A percentile compares a stretch with the other conserved stretches of the same genome.
phyloP scores from a whole-genome alignment of 1,140 invertebrate genomes.

The Pogonomyrmex barbatus region DNA sequence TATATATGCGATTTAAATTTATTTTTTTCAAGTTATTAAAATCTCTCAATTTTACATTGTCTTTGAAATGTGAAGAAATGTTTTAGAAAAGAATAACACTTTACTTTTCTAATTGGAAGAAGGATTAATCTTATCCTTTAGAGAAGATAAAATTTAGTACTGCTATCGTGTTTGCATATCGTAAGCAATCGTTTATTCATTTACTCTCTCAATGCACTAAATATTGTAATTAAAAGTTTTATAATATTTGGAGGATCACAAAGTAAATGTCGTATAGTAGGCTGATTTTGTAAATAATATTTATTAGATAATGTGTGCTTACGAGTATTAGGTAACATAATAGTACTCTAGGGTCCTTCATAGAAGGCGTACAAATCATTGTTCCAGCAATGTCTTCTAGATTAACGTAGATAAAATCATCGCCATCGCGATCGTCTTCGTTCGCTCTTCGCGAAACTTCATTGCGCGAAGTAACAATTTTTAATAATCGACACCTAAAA shows the following conservation, averaged over 20 bases:
- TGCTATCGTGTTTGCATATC: not conserved
- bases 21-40: not conserved
- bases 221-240: slow-evolving; percentile 6
- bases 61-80: not conserved
- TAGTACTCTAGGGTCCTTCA: slow-evolving; percentile 84
- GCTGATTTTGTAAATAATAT: slow-evolving; percentile 84
- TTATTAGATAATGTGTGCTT: slow-evolving; percentile 85
- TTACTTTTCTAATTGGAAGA: not conserved
- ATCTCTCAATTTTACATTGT: not conserved
- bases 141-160: not conserved
- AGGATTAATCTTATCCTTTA: not conserved
- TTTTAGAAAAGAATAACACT: not conserved
- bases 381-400: slow-evolving; percentile 85
- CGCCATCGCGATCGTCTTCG: slow-evolving; percentile 76
- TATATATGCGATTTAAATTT: not conserved
- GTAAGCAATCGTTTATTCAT: slow-evolving; percentile 21
- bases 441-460: slow-evolving; percentile 60
- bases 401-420: slow-evolving; percentile 84
- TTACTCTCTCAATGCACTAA: not conserved
- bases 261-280: not conserved
- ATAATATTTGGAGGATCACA: slow-evolving; percentile 11
- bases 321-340: slow-evolving; percentile 85
- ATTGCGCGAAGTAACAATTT: slow-evolving; percentile 53
- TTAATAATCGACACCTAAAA: slow-evolving; percentile 62
- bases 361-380: slow-evolving; percentile 85